These are phyloP conservation scores for Xiphophorus couchianus DNA, from an alignment of 2,113 vertebrate species.

Conservation along the genomic window DNA sequence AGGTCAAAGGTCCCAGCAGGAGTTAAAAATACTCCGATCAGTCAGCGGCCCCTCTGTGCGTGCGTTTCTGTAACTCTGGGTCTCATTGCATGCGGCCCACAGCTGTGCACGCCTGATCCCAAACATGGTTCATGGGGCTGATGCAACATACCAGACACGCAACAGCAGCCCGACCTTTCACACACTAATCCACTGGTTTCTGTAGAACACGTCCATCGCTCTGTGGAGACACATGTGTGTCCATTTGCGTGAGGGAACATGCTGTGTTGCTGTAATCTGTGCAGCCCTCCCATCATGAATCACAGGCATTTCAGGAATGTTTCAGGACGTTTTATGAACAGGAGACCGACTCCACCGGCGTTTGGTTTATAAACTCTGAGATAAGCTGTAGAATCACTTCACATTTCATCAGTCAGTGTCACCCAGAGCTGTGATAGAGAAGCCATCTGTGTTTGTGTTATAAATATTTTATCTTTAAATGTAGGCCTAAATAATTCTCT, in stretches of 20 bases:
- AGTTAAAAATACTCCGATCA: conserved; percentile 32
- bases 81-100: neutral
- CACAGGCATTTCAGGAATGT: conserved; percentile 12
- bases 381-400: neutral
- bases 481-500: neutral
- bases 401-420: conserved; percentile 7
- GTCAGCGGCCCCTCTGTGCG: conserved; percentile 4
- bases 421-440: neutral
- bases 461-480: neutral
- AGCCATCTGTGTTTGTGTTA: neutral
- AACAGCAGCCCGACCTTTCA: conserved; percentile 70
- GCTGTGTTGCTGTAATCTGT: conserved; percentile 12
- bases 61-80: neutral
- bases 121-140: conserved; percentile 25
- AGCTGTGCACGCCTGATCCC: conserved; percentile 30
- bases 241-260: conserved; percentile 43
- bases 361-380: neutral
- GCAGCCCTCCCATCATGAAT: neutral
- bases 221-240: conserved; percentile 33
- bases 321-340: neutral
- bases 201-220: conserved; percentile 7
- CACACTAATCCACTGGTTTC: conserved; percentile 71
- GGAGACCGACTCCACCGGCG: neutral
- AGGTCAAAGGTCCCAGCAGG: neutral
- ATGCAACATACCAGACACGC: conserved; percentile 55